Evolutionary conservation across 2,113 vertebrate species (phyloP).

Genomic region (Trachemys scripta): DNA sequence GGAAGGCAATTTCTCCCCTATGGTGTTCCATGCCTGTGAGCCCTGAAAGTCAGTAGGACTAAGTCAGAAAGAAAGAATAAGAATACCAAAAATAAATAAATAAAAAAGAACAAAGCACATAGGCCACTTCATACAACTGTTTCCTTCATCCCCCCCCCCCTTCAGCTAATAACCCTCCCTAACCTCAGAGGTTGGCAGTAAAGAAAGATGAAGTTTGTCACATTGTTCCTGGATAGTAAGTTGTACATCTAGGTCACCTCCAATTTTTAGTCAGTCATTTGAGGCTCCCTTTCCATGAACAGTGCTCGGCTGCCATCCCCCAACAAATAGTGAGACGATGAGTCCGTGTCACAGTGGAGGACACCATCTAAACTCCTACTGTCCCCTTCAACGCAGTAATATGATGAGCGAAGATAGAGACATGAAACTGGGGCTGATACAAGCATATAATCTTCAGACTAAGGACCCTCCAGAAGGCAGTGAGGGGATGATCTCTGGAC

Average conservation of each 20-base stretch:
- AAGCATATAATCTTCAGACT: constrained; percentile 20
- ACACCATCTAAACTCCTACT: constrained; percentile 17
- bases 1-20: constrained; percentile 57
- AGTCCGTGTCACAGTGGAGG: not conserved
- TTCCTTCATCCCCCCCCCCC: constrained; percentile 4
- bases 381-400: not conserved
- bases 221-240: constrained; percentile 38
- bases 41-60: constrained; percentile 54
- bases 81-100: not conserved
- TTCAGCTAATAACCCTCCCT: constrained; percentile 35
- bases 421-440: not conserved
- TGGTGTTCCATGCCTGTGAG: constrained; percentile 48
- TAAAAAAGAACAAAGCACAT: not conserved
- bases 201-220: constrained; percentile 69
- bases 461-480: not conserved
- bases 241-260: constrained; percentile 49
- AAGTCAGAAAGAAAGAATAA: constrained; percentile 56
- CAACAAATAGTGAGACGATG: constrained; percentile 59
- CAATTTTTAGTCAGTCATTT: constrained; percentile 54
- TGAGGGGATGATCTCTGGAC: not conserved
- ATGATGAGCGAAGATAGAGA: constrained; percentile 50
- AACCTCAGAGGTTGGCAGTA: constrained; percentile 28
- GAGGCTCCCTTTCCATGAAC: not conserved
- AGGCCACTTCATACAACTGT: constrained; percentile 15
- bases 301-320: constrained; percentile 33